Conservation (phyloP, 2,888 invertebrate species). For the Luperina testacea region DNA sequence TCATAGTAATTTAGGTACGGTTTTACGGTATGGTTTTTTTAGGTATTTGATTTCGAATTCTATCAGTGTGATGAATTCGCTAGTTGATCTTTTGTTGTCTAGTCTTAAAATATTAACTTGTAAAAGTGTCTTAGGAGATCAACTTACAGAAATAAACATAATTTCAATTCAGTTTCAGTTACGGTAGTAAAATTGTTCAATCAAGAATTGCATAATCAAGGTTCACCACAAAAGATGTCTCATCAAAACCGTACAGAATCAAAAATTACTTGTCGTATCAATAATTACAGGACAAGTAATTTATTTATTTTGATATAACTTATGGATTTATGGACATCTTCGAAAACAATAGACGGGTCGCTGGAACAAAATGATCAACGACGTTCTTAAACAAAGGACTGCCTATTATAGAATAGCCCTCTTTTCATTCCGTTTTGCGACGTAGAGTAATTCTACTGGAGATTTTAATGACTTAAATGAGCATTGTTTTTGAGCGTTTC, state of each 20-base stretch:
- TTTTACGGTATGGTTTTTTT: neutral
- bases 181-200: too few species aligned
- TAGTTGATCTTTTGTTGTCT: neutral
- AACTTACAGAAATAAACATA: neutral
- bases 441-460: slow-evolving; percentile 66
- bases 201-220: neutral
- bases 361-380: slow-evolving; percentile 76
- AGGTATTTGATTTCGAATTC: neutral
- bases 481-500: slow-evolving; percentile 66
- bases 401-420: slow-evolving; percentile 73
- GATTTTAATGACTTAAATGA: slow-evolving; percentile 69
- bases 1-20: neutral
- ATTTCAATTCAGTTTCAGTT: neutral
- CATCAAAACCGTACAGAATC: slow-evolving; percentile 2
- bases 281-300: neutral
- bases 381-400: slow-evolving; percentile 71
- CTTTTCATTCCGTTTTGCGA: slow-evolving; percentile 64
- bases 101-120: too few species aligned
- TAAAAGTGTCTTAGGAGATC: neutral
- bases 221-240: neutral
- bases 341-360: slow-evolving; percentile 67
- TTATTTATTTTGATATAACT: slow-evolving; percentile 53
- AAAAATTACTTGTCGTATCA: slow-evolving; percentile 28
- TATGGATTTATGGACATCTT: slow-evolving; percentile 68
- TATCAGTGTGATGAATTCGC: too few species aligned